These are phyloP conservation scores for Cremastobaeus sp. DNA, from an alignment of 2,888 invertebrate genomes.

Conservation along the genomic window DNA sequence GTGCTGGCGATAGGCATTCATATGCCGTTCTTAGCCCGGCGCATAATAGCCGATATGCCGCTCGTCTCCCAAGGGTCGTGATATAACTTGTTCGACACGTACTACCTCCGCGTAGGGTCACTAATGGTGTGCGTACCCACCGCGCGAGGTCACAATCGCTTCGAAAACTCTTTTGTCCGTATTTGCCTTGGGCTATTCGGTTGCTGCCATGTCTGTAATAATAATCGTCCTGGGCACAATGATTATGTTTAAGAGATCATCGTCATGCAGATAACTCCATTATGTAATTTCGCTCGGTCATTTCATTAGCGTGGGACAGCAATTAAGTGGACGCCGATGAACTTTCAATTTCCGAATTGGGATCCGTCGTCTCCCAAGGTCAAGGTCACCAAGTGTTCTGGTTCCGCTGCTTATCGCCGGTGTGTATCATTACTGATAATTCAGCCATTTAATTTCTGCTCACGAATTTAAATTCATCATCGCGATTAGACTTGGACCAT, in stretches of 20 bases:
- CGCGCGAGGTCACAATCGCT: conserved; percentile 52
- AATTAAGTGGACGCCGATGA: conserved; percentile 39
- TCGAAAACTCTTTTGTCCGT: conserved; percentile 43
- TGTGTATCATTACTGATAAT: too few species aligned
- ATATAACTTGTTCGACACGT: conserved; percentile 74
- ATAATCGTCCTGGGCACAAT: conserved; percentile 27
- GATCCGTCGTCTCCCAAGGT: not conserved
- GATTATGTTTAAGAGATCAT: conserved; percentile 33
- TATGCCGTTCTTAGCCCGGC: conserved; percentile 30
- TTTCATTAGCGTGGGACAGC: conserved; percentile 37
- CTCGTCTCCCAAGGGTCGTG: conserved; percentile 60
- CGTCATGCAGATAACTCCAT: conserved; percentile 39
- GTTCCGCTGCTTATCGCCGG: too few species aligned
- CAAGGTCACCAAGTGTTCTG: too few species aligned
- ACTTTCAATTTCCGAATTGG: conserved; percentile 14
- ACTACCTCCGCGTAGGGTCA: conserved; percentile 72
- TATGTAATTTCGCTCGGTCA: conserved; percentile 44
- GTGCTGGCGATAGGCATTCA: conserved; percentile 39
- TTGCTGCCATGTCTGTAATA: conserved; percentile 43
- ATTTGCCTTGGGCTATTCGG: conserved; percentile 44
- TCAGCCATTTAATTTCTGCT: too few species aligned
- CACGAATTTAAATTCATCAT: too few species aligned
- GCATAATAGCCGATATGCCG: conserved; percentile 47
- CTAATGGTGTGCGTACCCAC: conserved; percentile 69
- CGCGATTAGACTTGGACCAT: too few species aligned